Percentiles rank a stretch among this genome's conserved stretches.
phyloP scores from a whole-genome alignment of 2,888 invertebrate species.

The Eupithecia subumbrata region DNA sequence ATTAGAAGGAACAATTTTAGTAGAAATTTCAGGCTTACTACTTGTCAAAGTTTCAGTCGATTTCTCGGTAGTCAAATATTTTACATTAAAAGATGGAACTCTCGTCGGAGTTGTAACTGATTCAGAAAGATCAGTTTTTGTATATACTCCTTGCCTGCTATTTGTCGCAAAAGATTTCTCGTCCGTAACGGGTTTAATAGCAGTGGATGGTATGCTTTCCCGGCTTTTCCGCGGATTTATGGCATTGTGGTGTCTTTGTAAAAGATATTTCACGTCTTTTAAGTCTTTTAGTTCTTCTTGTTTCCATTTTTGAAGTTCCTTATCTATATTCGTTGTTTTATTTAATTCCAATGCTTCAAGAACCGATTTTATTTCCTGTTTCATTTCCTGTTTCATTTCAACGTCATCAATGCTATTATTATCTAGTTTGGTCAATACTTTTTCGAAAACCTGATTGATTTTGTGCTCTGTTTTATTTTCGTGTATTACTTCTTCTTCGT shows the following conservation, averaged over 20 bases:
- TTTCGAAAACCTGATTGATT: background rate
- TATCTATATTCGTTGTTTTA: background rate
- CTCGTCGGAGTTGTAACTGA: background rate
- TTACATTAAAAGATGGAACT: background rate
- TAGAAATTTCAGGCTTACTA: background rate
- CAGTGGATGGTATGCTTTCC: background rate
- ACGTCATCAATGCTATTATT: background rate
- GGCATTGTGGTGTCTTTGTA: background rate
- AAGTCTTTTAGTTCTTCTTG: slow-evolving; percentile 20
- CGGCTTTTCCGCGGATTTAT: background rate
- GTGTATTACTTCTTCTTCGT: background rate
- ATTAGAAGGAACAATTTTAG: background rate
- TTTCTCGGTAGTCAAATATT: background rate
- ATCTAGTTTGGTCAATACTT: background rate
- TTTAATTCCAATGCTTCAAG: slow-evolving; percentile 10
- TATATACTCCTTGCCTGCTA: background rate
- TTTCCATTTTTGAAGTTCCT: slow-evolving; percentile 8
- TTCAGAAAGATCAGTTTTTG: background rate
- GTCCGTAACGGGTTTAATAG: background rate
- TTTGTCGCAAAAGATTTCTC: background rate
- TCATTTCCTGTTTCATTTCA: background rate
- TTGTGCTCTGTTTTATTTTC: background rate
- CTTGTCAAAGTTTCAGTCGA: background rate
- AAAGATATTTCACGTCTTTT: slow-evolving; percentile 19
- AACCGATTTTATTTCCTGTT: slow-evolving; percentile 8